Evolutionary conservation across 2,888 invertebrate genomes (phyloP), one percentile per base, ranked within the genome.

Genomic region (Pelosia muscerda): DNA sequence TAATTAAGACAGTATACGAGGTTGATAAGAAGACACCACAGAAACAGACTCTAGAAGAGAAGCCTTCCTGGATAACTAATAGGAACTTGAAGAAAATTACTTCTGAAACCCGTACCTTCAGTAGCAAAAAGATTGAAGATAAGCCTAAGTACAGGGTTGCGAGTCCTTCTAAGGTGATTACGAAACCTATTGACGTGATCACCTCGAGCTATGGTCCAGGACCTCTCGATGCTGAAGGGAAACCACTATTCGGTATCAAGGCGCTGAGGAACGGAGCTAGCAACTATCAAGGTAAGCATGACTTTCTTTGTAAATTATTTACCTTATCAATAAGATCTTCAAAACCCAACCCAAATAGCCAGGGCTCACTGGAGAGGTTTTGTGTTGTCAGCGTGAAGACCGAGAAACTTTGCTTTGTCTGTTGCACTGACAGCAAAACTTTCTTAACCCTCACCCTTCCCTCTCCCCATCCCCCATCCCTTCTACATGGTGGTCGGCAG

Each of bases 191-290:
- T 0, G 97, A 97, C 86, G 96, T 96, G 34, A 96, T 98, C 69
- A 97, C 97, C 4, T 97, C 97, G 2, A 97, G 97, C 86, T 98
- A 98, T 88, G 97, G 97, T 2, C 97, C 97, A 2, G 98, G 98
- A 0, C 98, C 98, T 31, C 96, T 97, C 3, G 98, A 98, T 86
- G 97, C 97, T 76, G 96, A 97, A 79, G 97, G 98, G 15, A 95
- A 95, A 68, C 97, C 97, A 26, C 93, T 98, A 68, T 98, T 98
- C 90, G 98, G 98, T 66, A 96, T 98, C 78, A 96, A 96, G 84
- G 97, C 98, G 68, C 94, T 98, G 70, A 89, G 93, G 79, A 95
- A 95, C 81, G 95, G 95, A 69, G 95, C 95, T 83, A 95, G 95
- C 80, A 96, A 96, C 87, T 96, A 95, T 80, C 96, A 96, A 96